These are phyloP conservation scores for Syrphus vitripennis DNA, from an alignment of 2,888 invertebrate species.

Conservation along the genomic window DNA sequence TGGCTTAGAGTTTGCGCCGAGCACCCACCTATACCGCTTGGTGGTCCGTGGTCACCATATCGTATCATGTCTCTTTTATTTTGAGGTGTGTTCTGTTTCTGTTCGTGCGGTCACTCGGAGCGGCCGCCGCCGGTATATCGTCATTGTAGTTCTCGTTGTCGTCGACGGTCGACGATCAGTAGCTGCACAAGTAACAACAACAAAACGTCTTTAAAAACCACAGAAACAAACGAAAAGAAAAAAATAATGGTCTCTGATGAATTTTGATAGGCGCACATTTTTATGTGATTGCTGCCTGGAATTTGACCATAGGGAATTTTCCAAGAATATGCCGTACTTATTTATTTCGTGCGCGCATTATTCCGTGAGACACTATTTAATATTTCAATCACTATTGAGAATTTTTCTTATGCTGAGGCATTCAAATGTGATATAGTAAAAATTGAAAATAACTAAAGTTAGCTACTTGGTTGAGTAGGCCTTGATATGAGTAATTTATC, in stretches of 20 bases:
- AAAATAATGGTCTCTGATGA: conserved; percentile 23
- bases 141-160: not conserved
- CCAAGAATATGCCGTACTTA: conserved; percentile 41
- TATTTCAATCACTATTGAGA: conserved; percentile 33
- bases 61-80: not conserved
- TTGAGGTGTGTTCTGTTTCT: conserved; percentile 35
- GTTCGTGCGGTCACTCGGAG: conserved; percentile 16
- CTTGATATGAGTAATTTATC: conserved; percentile 6
- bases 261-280: conserved; percentile 40
- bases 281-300: conserved; percentile 4
- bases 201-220: not conserved
- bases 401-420: conserved; percentile 12
- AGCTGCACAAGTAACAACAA: not conserved
- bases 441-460: not conserved
- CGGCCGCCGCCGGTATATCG: not conserved
- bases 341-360: conserved; percentile 1
- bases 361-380: conserved; percentile 6
- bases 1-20: conserved; percentile 34
- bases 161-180: not conserved
- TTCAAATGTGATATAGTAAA: not conserved
- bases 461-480: not conserved
- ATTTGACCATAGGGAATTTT: conserved; percentile 20
- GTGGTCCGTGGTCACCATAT: conserved; percentile 18
- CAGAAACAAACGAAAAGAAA: not conserved
- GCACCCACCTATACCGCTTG: conserved; percentile 19